A percentile compares a stretch with the other conserved stretches of the same genome.
Evolutionary conservation across 2,113 vertebrate genomes (phyloP).

Genomic region (Orthonyx spaldingii): DNA sequence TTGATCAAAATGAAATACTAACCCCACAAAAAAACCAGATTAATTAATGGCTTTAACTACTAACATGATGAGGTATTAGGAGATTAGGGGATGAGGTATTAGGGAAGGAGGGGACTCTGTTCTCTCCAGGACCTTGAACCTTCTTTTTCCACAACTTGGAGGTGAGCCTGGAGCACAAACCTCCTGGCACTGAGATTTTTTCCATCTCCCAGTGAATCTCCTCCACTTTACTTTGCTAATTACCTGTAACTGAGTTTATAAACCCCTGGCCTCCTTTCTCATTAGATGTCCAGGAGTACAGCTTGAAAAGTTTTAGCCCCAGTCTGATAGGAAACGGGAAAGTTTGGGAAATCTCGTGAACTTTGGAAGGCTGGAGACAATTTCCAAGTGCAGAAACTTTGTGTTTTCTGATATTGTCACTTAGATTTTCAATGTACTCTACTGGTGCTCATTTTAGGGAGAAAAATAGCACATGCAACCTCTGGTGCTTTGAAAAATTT

Average conservation of each 20-base stretch:
- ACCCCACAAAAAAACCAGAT: not conserved
- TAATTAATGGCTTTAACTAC: not conserved
- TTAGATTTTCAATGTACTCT: not conserved
- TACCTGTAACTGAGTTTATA: rapidly evolving
- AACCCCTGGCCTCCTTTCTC: not conserved
- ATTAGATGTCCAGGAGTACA: not conserved
- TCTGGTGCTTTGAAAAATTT: not conserved
- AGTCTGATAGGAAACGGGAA: not conserved
- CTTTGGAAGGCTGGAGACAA: not conserved
- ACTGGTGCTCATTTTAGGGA: not conserved
- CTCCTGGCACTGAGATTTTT: not conserved
- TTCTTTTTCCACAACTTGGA: not conserved
- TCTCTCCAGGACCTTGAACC: not conserved
- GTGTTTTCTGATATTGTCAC: not conserved
- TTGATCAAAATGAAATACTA: not conserved
- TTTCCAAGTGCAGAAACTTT: not conserved
- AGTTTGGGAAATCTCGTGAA: not conserved
- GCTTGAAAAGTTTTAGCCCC: not conserved
- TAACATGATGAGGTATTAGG: no score
- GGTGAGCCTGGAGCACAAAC: not conserved
- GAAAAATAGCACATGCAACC: not conserved
- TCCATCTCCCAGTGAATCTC: not conserved
- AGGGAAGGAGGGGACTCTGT: not conserved
- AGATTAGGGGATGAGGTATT: no score
- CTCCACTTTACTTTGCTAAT: not conserved